Conservation (phyloP, 2,888 invertebrate genomes). For the Drosophila diplacantha region DNA sequence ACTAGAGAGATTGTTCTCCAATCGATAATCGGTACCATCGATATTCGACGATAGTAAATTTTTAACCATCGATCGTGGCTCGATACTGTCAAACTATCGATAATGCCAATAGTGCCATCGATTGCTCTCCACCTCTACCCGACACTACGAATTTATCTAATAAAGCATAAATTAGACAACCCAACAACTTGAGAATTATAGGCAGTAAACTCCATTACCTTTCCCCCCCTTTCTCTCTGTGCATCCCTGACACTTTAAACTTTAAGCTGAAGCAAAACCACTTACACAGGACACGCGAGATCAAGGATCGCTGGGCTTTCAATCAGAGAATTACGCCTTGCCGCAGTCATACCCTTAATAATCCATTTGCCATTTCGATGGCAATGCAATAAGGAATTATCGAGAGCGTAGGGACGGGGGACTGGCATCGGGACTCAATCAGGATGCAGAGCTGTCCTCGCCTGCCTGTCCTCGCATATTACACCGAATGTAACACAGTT, state of each 20-base stretch:
- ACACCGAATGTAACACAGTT: slow-evolving; percentile 52
- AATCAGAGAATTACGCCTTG: slow-evolving; percentile 9
- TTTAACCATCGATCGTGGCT: too few species aligned
- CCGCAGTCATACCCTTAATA: slow-evolving; percentile 21
- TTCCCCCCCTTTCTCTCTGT: not conserved
- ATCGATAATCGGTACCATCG: too few species aligned
- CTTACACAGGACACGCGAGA: slow-evolving; percentile 10
- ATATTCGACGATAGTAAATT: too few species aligned
- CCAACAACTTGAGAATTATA: not conserved
- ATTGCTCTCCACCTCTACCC: too few species aligned
- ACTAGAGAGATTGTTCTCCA: too few species aligned
- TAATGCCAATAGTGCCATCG: too few species aligned
- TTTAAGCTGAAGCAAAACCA: slow-evolving; percentile 3
- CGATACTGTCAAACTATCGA: too few species aligned
- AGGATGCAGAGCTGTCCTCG: slow-evolving; percentile 20
- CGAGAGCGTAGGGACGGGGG: slow-evolving; percentile 21
- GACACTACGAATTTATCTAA: not conserved
- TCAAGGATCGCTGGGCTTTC: slow-evolving; percentile 5
- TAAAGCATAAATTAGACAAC: not conserved
- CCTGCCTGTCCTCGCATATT: slow-evolving; percentile 47
- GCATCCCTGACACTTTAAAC: not conserved
- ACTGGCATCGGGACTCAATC: slow-evolving; percentile 33
- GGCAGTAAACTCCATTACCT: too few species aligned
- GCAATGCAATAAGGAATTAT: slow-evolving; percentile 60
- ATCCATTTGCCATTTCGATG: slow-evolving; percentile 16